A percentile compares a stretch with the other conserved stretches of the same genome.
Conservation (phyloP, 2,113 vertebrate genomes). For the Tricholaema leucomelas region DNA sequence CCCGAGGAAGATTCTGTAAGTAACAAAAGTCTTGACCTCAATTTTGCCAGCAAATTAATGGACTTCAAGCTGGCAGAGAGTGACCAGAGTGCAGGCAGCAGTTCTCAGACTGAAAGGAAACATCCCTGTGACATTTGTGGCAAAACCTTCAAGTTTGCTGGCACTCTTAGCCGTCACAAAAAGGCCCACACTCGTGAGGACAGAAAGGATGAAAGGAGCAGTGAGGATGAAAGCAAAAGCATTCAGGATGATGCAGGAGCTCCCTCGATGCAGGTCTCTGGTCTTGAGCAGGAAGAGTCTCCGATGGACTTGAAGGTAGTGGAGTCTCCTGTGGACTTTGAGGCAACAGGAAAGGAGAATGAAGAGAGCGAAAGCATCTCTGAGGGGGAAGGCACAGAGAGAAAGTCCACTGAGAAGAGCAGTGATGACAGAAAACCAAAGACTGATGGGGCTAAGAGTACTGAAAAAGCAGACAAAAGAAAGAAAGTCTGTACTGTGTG, state of each 20-base stretch:
- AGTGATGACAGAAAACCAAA: slow-evolving; percentile 87
- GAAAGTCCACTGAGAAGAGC: slow-evolving; percentile 80
- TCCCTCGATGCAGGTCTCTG: slow-evolving; percentile 24
- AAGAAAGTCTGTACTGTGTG: slow-evolving; percentile 97
- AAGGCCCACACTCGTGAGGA: slow-evolving; percentile 84
- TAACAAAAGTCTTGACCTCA: slow-evolving; percentile 95
- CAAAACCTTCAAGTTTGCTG: slow-evolving; percentile 93
- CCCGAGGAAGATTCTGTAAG: slow-evolving; percentile 87
- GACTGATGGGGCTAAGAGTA: slow-evolving; percentile 73
- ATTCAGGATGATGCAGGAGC: slow-evolving; percentile 38
- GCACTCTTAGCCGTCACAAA: slow-evolving; percentile 91
- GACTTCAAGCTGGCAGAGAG: slow-evolving; percentile 89
- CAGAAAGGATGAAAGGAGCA: slow-evolving; percentile 59
- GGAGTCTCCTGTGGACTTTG: slow-evolving; percentile 61
- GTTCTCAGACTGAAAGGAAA: slow-evolving; percentile 80
- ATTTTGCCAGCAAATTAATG: slow-evolving; percentile 93
- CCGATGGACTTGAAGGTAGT: slow-evolving; percentile 62
- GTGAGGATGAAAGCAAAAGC: slow-evolving; percentile 51
- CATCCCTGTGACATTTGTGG: slow-evolving; percentile 86
- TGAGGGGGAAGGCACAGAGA: slow-evolving; percentile 81
- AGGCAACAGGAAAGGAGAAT: slow-evolving; percentile 64
- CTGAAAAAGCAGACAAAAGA: slow-evolving; percentile 91
- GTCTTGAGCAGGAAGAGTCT: slow-evolving; percentile 58
- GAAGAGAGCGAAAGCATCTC: slow-evolving; percentile 78
- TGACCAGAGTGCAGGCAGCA: slow-evolving; percentile 43